phyloP scores from a whole-genome alignment of 2,113 vertebrate genomes.

The Dryoscopus gambensis region DNA sequence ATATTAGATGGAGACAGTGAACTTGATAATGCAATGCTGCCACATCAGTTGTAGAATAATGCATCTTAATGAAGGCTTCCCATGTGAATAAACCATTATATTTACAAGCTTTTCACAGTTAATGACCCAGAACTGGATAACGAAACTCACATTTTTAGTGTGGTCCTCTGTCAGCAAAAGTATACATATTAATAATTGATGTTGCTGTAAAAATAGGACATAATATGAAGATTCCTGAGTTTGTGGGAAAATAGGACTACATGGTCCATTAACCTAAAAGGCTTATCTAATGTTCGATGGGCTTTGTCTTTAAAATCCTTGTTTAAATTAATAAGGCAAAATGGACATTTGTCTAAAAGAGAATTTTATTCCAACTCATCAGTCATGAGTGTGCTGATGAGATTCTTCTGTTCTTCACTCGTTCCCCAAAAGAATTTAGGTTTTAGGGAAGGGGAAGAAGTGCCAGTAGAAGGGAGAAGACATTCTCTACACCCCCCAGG shows the following conservation, averaged over 20 bases:
- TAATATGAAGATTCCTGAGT: constrained; percentile 44
- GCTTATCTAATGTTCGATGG: constrained; percentile 79
- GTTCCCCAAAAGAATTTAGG: neutral
- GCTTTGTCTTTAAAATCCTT: constrained; percentile 72
- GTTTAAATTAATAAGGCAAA: constrained; percentile 72
- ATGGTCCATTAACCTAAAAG: constrained; percentile 71
- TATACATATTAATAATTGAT: constrained; percentile 79
- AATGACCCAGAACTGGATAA: constrained; percentile 80
- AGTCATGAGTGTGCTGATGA: neutral
- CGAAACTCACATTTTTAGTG: constrained; percentile 69
- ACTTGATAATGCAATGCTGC: constrained; percentile 45
- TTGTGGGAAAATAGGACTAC: constrained; percentile 67
- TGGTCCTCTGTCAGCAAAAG: constrained; percentile 79
- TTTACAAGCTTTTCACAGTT: constrained; percentile 75
- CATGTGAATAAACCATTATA: constrained; percentile 77
- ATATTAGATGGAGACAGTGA: constrained; percentile 66
- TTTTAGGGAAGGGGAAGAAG: neutral
- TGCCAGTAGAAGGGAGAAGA: neutral
- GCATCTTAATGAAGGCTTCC: constrained; percentile 81
- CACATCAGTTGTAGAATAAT: constrained; percentile 72
- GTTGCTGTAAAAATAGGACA: constrained; percentile 62
- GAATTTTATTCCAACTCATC: constrained; percentile 52
- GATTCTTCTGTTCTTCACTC: neutral
- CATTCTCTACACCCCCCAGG: neutral
- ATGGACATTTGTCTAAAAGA: constrained; percentile 69